These are phyloP conservation scores for Eriocheir sinensis DNA, from an alignment of 1,140 invertebrate genomes.

Conservation along the genomic window DNA sequence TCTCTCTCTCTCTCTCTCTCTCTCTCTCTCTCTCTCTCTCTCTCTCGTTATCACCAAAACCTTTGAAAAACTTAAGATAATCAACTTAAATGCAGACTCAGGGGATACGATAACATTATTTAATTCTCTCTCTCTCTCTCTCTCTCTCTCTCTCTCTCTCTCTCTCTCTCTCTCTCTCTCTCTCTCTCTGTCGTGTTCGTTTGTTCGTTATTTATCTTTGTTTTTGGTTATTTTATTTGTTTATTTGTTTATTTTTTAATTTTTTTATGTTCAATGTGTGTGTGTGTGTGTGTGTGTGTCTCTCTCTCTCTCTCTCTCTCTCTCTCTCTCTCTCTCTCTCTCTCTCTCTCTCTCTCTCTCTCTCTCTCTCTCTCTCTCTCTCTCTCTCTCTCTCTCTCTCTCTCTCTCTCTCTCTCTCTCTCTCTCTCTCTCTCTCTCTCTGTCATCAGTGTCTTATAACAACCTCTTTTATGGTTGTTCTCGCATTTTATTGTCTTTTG, in stretches of 20 bases:
- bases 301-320: background rate
- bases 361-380: background rate
- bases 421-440: background rate
- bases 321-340: background rate
- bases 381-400: background rate
- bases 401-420: background rate
- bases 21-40: constrained; percentile 8
- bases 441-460: background rate
- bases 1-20: background rate
- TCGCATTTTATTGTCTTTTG: too few species aligned
- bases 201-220: background rate
- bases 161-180: background rate
- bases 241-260: background rate
- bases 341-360: background rate
- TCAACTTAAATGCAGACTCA: too few species aligned
- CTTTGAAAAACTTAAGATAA: too few species aligned
- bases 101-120: too few species aligned
- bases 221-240: background rate
- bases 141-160: constrained; percentile 22
- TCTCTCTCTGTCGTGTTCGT: background rate
- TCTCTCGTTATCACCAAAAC: too few species aligned
- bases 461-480: background rate
- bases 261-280: background rate
- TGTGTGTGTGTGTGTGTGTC: background rate
- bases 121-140: background rate